Percentiles rank a stretch among this genome's conserved stretches.
These are phyloP conservation scores for Axea sp. DNA, from an alignment of 2,888 invertebrate genomes.

Conservation along the genomic window DNA sequence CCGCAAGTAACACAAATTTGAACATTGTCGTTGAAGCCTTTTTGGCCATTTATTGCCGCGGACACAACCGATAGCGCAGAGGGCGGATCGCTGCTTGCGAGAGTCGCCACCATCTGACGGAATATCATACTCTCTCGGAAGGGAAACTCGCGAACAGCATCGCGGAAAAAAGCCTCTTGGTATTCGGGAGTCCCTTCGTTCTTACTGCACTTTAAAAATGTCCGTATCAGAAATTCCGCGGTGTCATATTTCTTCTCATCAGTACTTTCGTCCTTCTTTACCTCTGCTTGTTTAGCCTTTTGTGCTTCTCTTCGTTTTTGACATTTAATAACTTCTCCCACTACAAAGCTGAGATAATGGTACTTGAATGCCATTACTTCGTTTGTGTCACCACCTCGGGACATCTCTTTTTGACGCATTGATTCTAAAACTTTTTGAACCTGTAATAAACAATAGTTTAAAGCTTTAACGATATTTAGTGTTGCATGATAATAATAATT, in stretches of 20 bases:
- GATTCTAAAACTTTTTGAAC: conserved; percentile 88
- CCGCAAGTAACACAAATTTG: conserved; percentile 92
- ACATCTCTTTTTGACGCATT: conserved; percentile 93
- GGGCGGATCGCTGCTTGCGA: conserved; percentile 87
- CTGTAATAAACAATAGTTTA: conserved; percentile 67
- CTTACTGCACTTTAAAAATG: conserved; percentile 87
- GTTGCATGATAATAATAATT: no score
- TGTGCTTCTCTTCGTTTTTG: conserved; percentile 84
- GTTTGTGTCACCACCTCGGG: conserved; percentile 89
- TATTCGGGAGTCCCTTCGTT: conserved; percentile 83
- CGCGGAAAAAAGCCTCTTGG: conserved; percentile 87
- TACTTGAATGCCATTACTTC: conserved; percentile 95
- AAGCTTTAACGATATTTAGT: no score
- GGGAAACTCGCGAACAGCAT: conserved; percentile 93
- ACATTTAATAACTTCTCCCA: conserved; percentile 86
- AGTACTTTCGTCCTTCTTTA: conserved; percentile 72
- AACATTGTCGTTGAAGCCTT: conserved; percentile 86
- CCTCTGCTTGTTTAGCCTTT: conserved; percentile 76
- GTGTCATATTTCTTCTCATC: conserved; percentile 81
- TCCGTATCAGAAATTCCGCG: conserved; percentile 87
- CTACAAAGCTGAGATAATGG: conserved; percentile 88
- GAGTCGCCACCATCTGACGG: conserved; percentile 89
- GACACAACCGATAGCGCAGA: conserved; percentile 86
- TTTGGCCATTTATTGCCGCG: conserved; percentile 92
- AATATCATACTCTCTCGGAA: conserved; percentile 94